Evolutionary conservation across 2,797 vertebrate genomes (phyloP).

Genomic region (Argya squamiceps): DNA sequence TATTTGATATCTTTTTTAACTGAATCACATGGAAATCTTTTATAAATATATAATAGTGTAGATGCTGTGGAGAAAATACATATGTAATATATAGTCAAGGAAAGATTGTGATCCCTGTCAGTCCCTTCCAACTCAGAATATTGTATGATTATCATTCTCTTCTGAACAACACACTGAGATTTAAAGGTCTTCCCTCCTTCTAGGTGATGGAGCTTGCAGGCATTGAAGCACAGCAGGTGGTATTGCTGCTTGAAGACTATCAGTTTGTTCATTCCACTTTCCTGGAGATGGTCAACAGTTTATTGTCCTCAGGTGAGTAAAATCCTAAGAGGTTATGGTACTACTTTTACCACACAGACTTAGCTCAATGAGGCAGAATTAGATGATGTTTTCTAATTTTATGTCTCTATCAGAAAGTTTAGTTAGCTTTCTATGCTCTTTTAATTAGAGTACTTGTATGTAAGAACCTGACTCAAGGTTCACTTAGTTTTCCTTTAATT

Average conservation of each 20-base stretch:
- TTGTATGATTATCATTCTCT: neutral
- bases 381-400: neutral
- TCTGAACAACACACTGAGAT: neutral
- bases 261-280: constrained; percentile 91
- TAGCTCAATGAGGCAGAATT: neutral
- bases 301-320: constrained; percentile 89
- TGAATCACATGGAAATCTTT: neutral
- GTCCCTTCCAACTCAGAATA: neutral
- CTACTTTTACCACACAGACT: neutral
- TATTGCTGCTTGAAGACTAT: constrained; percentile 92
- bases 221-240: constrained; percentile 90
- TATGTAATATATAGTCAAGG: neutral
- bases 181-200: neutral
- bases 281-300: constrained; percentile 96
- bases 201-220: constrained; percentile 93
- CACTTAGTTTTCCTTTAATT: neutral
- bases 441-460: neutral
- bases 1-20: neutral
- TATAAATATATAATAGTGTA: neutral
- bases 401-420: neutral
- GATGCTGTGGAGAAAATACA: neutral
- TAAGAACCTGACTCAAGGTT: neutral
- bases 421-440: neutral
- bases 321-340: neutral
- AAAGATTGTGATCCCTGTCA: neutral